phyloP scores from a whole-genome alignment of 2,113 vertebrate genomes.

The Micronycteris hirsuta region DNA sequence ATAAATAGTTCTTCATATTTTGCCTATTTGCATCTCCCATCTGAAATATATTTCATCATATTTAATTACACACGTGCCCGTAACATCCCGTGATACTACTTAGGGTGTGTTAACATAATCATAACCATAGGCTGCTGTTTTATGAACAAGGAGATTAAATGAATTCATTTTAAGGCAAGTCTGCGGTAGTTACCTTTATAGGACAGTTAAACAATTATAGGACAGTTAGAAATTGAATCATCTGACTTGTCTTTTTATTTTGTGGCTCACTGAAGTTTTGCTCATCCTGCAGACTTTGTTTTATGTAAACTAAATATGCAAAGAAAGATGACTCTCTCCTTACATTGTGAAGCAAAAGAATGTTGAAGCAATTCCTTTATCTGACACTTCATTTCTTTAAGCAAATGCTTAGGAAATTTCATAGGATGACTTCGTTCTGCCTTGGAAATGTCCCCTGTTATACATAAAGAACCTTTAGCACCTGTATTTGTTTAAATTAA shows the following conservation, averaged over 20 bases:
- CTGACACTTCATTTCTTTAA: constrained; percentile 63
- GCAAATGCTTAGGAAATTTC: constrained; percentile 69
- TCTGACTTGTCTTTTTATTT: constrained; percentile 47
- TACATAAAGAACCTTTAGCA: constrained; percentile 70
- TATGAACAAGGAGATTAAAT: constrained; percentile 60
- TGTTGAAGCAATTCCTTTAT: constrained; percentile 58
- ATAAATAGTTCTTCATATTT: constrained; percentile 49
- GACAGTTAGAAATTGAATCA: constrained; percentile 56
- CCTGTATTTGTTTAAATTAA: constrained; percentile 77
- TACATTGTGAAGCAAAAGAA: constrained; percentile 47
- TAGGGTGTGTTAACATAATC: constrained; percentile 32
- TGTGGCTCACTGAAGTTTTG: constrained; percentile 48
- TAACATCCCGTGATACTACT: constrained; percentile 37
- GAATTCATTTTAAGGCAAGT: constrained; percentile 48
- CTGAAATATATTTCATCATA: constrained; percentile 35
- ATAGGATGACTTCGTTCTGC: constrained; percentile 69
- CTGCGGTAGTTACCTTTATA: constrained; percentile 43
- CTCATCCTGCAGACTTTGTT: constrained; percentile 53
- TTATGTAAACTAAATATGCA: constrained; percentile 45
- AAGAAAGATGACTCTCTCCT: constrained; percentile 56
- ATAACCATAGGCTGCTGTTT: constrained; percentile 41
- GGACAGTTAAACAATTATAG: constrained; percentile 29
- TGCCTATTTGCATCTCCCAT: constrained; percentile 49
- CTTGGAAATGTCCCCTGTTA: constrained; percentile 66
- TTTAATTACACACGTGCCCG: constrained; percentile 53